Evolutionary conservation across 2,113 vertebrate species (phyloP).

Genomic region (Isurus oxyrinchus): DNA sequence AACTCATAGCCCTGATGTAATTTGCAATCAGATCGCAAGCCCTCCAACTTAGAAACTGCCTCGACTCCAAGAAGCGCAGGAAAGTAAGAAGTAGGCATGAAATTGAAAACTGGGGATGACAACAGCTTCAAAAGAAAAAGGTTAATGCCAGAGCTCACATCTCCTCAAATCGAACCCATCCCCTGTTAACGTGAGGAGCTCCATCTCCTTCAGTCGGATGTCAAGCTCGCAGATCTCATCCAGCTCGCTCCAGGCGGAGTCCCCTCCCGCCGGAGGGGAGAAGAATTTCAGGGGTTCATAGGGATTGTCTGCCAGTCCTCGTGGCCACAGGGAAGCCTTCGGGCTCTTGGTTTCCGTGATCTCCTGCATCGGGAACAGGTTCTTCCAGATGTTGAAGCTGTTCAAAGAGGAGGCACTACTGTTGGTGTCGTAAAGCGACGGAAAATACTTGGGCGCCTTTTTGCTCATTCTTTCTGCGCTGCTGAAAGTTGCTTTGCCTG

Average conservation of each 20-base stretch:
- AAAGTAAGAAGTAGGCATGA: not conserved
- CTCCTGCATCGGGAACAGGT: constrained; percentile 44
- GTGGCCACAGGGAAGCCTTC: constrained; percentile 52
- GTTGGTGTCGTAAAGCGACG: constrained; percentile 54
- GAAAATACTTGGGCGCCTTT: constrained; percentile 52
- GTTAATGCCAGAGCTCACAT: constrained; percentile 47
- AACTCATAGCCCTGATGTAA: not conserved
- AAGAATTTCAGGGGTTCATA: constrained; percentile 63
- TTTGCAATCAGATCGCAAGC: not conserved
- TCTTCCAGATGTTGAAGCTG: constrained; percentile 46
- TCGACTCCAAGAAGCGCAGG: not conserved
- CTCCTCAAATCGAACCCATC: constrained; percentile 51
- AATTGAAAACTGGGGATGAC: not conserved
- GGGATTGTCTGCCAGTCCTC: constrained; percentile 48
- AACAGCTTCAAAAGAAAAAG: not conserved
- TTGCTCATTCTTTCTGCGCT: constrained; percentile 40
- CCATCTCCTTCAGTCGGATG: constrained; percentile 54
- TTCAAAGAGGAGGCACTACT: constrained; percentile 40
- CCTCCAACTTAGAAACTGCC: not conserved
- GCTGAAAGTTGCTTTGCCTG: not conserved
- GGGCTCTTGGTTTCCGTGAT: constrained; percentile 38
- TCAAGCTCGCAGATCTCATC: constrained; percentile 53
- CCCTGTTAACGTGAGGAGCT: constrained; percentile 52
- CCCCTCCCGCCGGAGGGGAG: constrained; percentile 45
- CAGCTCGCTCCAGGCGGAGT: constrained; percentile 36